Conservation (phyloP, 1,140 invertebrate genomes). For the Drosophila baimaii region DNA sequence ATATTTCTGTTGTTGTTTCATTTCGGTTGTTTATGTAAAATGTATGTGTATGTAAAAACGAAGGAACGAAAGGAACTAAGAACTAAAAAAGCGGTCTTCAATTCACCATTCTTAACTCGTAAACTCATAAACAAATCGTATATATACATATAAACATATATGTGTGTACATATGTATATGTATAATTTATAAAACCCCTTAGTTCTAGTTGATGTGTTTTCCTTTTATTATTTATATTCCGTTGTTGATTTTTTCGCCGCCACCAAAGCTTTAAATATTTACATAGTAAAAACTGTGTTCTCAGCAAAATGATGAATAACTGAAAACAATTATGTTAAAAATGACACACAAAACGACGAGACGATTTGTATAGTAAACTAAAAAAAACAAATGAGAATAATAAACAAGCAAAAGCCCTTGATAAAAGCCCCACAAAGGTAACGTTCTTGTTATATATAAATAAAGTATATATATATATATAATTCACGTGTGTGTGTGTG, state of each 20-base stretch:
- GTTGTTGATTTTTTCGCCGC: slow-evolving; percentile 63
- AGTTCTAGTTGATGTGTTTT: slow-evolving; percentile 10
- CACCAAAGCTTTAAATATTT: slow-evolving; percentile 82
- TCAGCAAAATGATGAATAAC: slow-evolving; percentile 63
- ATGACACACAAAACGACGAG: slow-evolving; percentile 38
- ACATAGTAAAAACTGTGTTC: slow-evolving; percentile 79
- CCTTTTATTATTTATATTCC: slow-evolving; percentile 19
- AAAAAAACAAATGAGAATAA: slow-evolving; percentile 34
- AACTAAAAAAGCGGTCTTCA: slow-evolving; percentile 70
- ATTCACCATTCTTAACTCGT: slow-evolving; percentile 48
- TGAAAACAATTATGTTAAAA: slow-evolving; percentile 59
- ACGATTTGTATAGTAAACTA: slow-evolving; percentile 79
- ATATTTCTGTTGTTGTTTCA: slow-evolving; percentile 63
- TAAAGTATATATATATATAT: slow-evolving; percentile 50
- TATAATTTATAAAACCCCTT: slow-evolving; percentile 21
- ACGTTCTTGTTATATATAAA: slow-evolving; percentile 75
- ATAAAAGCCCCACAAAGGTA: slow-evolving; percentile 33
- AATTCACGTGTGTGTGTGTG: slow-evolving; percentile 74
- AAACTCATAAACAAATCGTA: slow-evolving; percentile 30
- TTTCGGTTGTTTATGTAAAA: slow-evolving; percentile 75
- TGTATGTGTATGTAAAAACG: slow-evolving; percentile 65
- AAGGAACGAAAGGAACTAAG: slow-evolving; percentile 35
- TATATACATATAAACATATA: slow-evolving; percentile 4
- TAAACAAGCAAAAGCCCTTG: slow-evolving; percentile 38
- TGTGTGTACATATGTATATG: slow-evolving; percentile 27